Evolutionary conservation across 2,888 invertebrate species (phyloP), one percentile per base, ranked within the genome.

Genomic region (Leucophora obtusa): DNA sequence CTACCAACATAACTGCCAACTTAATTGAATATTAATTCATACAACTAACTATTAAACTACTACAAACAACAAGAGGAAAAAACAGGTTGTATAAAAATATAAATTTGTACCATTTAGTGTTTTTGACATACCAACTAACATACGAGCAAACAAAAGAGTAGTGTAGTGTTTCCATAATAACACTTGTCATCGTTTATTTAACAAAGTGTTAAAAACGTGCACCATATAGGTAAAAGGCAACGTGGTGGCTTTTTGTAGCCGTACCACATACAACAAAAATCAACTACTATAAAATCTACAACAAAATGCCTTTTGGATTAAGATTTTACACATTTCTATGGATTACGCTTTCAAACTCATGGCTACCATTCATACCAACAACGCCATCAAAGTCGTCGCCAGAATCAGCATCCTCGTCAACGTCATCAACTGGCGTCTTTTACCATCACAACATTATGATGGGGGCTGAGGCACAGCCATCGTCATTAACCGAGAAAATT

Each of bases 401-500:
- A 18, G 18, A 65, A 8, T 51, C 68, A 18, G 18, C 65, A 11
- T 56, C 68, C 38, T 51, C 63, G 53, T 66, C 62, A 58, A 51
- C 17, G 38, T 60, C 71, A 68, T 79, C 74, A 62, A 72, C 75
- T 69, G 71, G 66, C 77, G 71, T 35, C 73, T 77, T 74, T 70
- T 74, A 80, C 62, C 68, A 74, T 77, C 73, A 74, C 58, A 77
- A 66, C 70, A 60, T 73, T 21, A 33, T 81, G 65, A 70, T 81
- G 81, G 81, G 77, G 66, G 77, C 73, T 70, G 77, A 70, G 73
- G 90, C 89, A 71, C 90, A 90, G 84, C 86, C 89, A 86, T 89
- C 89, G 85, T 87, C 89, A 85, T 87, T 89, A 86, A 89, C 90
- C 84, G 90, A 90, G 86, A 90, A 90, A 89, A 90, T 90, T 83